A percentile compares a stretch with the other conserved stretches of the same genome.
Evolutionary conservation across 2,113 vertebrate genomes (phyloP).

Genomic region (Ameiurus melas): DNA sequence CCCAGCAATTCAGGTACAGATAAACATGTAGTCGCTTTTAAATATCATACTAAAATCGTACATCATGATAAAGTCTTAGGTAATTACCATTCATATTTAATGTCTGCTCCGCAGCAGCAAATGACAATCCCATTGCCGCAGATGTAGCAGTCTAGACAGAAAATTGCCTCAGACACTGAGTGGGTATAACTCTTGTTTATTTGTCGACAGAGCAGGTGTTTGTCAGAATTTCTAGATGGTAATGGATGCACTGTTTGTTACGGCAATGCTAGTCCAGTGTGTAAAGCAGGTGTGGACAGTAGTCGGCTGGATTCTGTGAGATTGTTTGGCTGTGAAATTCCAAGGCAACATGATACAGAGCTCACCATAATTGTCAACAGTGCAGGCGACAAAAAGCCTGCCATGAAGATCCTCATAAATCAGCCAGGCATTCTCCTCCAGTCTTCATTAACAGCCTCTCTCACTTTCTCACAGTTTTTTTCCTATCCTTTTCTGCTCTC

Average conservation of each 20-base stretch:
- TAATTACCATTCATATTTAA: not conserved
- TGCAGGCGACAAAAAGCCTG: slow-evolving; percentile 21
- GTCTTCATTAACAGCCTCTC: slow-evolving; percentile 27
- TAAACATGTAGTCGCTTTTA: not conserved
- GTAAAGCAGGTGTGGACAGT: slow-evolving; percentile 14
- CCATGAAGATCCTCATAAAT: slow-evolving; percentile 41
- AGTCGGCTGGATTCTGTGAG: not conserved
- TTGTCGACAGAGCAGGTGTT: not conserved
- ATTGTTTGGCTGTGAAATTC: slow-evolving; percentile 32
- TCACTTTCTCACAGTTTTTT: not conserved
- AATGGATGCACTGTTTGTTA: slow-evolving; percentile 16
- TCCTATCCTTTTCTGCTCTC: not conserved
- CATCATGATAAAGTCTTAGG: not conserved
- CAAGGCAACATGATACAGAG: slow-evolving; percentile 33
- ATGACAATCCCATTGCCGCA: slow-evolving; percentile 23
- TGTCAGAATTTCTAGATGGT: not conserved
- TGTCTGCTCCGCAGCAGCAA: not conserved
- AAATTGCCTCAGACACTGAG: slow-evolving; percentile 20
- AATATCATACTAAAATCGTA: not conserved
- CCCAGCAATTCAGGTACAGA: not conserved
- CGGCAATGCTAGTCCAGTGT: not conserved
- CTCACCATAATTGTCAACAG: slow-evolving; percentile 43
- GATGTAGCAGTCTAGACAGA: slow-evolving; percentile 34
- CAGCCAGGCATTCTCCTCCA: slow-evolving; percentile 28
- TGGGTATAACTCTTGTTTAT: slow-evolving; percentile 7